These are phyloP conservation scores for Anadara kagoshimensis DNA, from an alignment of 1,140 invertebrate genomes.

Conservation along the genomic window DNA sequence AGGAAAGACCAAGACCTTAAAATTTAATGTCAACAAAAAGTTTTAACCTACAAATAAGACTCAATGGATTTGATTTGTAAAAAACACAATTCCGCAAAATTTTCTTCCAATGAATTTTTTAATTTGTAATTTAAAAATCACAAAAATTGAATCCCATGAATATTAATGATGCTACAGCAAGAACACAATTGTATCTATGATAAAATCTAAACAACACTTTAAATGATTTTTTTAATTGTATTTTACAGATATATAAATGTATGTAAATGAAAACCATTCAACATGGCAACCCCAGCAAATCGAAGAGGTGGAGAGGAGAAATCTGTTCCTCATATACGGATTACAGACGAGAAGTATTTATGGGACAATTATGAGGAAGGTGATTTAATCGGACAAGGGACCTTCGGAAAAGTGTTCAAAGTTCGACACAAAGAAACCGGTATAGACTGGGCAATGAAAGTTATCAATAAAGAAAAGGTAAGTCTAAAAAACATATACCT, in stretches of 20 bases:
- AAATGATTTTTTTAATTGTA: not conserved
- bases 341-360: conserved; percentile 66
- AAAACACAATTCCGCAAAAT: too few species aligned
- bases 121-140: too few species aligned
- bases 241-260: conserved; percentile 28
- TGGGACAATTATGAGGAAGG: conserved; percentile 61
- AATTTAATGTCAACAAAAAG: too few species aligned
- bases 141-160: too few species aligned
- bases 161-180: too few species aligned
- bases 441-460: conserved; percentile 76
- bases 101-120: too few species aligned
- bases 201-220: too few species aligned
- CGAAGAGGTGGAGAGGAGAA: conserved; percentile 62
- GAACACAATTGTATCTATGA: too few species aligned
- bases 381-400: conserved; percentile 75
- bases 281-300: conserved; percentile 18
- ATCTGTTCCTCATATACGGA: conserved; percentile 64
- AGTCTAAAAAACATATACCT: too few species aligned
- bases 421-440: conserved; percentile 71
- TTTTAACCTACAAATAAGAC: too few species aligned
- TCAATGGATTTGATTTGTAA: too few species aligned
- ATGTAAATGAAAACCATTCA: conserved; percentile 5
- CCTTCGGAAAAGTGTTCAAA: conserved; percentile 76
- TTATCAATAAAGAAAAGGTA: conserved; percentile 76
- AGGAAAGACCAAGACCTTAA: too few species aligned